Conservation (phyloP, 2,888 invertebrate species). For the Polymixis lichenea region DNA sequence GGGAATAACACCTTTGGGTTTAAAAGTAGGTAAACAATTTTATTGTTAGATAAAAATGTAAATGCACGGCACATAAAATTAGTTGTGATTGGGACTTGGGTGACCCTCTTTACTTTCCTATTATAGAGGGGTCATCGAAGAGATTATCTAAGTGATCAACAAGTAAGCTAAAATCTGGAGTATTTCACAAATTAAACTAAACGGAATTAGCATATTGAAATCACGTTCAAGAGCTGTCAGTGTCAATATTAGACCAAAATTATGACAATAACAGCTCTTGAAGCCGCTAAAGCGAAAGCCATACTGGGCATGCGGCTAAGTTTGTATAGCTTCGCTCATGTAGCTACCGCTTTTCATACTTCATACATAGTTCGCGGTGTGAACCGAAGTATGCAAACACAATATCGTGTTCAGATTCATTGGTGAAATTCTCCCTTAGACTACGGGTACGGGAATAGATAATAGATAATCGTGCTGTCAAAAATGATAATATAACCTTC, state of each 20-base stretch:
- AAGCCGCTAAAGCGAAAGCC: background rate
- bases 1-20: slow-evolving; percentile 30
- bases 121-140: background rate
- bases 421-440: background rate
- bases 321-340: background rate
- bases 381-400: no score
- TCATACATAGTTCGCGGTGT: background rate
- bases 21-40: background rate
- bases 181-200: background rate
- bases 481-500: background rate
- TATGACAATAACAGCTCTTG: background rate
- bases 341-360: background rate
- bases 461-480: no score
- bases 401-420: background rate
- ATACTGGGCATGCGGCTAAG: background rate
- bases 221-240: background rate
- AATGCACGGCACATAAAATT: background rate
- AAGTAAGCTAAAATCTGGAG: no score
- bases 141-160: background rate
- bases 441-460: background rate
- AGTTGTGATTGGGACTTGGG: background rate
- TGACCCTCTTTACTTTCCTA: no score
- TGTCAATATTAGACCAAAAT: background rate
- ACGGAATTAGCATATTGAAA: background rate
- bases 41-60: background rate